These are phyloP conservation scores for Osmerus eperlanus DNA, from an alignment of 2,113 vertebrate genomes.

Conservation along the genomic window DNA sequence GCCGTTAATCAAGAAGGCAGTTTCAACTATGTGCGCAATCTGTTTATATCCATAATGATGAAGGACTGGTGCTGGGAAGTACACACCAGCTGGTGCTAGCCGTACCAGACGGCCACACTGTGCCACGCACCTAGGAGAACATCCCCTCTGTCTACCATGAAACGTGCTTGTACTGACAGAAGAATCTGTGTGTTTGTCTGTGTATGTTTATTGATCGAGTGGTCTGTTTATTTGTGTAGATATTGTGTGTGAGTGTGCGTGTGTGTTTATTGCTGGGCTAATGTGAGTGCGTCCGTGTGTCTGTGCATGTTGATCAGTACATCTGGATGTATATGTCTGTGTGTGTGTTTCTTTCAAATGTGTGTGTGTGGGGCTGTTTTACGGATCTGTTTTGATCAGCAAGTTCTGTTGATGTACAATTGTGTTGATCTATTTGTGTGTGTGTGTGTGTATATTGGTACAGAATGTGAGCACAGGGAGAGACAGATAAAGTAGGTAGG, in stretches of 20 bases:
- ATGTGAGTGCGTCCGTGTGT: not conserved
- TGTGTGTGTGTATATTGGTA: constrained; percentile 31
- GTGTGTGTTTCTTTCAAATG: constrained; percentile 36
- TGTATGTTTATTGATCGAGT: not conserved
- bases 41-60: constrained; percentile 71
- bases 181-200: not conserved
- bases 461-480: not conserved
- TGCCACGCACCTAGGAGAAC: constrained; percentile 18
- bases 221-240: too few species aligned
- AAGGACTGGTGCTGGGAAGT: constrained; percentile 30
- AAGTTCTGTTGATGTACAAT: too few species aligned
- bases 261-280: not conserved
- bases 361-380: constrained; percentile 3
- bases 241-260: constrained; percentile 1
- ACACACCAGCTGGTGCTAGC: constrained; percentile 56
- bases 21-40: constrained; percentile 64
- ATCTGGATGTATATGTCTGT: not conserved
- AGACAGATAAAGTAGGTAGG: constrained; percentile 2
- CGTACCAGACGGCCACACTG: constrained; percentile 25
- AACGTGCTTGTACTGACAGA: not conserved
- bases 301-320: not conserved
- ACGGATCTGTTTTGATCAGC: too few species aligned
- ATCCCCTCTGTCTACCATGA: constrained; percentile 11
- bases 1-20: constrained; percentile 67
- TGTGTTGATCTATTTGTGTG: constrained; percentile 14